These are phyloP conservation scores for Sternarchorhynchus goeldii DNA, from an alignment of 2,797 vertebrate genomes.

Conservation along the genomic window DNA sequence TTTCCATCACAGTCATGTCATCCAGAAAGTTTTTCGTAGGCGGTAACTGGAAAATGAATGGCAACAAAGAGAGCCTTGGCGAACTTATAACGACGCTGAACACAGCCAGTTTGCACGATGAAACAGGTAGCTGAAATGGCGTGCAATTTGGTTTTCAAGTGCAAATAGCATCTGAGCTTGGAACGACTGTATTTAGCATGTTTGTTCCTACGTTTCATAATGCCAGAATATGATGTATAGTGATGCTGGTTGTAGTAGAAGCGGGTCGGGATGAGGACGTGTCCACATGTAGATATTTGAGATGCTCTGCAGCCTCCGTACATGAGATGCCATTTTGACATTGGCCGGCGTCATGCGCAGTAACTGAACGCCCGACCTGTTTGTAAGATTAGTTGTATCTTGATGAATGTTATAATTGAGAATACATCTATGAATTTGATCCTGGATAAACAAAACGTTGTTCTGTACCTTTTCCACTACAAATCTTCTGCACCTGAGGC, in stretches of 20 bases:
- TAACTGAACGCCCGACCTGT: too few species aligned
- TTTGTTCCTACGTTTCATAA: neutral
- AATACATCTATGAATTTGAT: too few species aligned
- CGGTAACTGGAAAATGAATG: slow-evolving; percentile 95
- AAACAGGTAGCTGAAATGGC: slow-evolving; percentile 74
- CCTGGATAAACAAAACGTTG: too few species aligned
- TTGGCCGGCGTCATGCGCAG: neutral
- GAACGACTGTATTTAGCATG: too few species aligned
- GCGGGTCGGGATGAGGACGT: neutral
- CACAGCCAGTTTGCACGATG: slow-evolving; percentile 76
- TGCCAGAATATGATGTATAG: neutral
- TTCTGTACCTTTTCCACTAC: too few species aligned
- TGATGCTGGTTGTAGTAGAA: neutral
- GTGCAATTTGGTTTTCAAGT: neutral
- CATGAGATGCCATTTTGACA: slow-evolving; percentile 8
- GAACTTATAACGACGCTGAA: slow-evolving; percentile 83
- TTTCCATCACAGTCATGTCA: slow-evolving; percentile 70
- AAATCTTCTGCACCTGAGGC: too few species aligned
- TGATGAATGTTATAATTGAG: too few species aligned
- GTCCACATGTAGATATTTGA: neutral
- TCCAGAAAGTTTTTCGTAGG: slow-evolving; percentile 88
- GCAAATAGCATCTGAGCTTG: too few species aligned
- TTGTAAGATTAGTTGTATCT: too few species aligned
- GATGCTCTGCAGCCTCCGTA: too few species aligned
- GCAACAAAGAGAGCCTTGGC: slow-evolving; percentile 79